Percentiles rank a stretch among this genome's conserved stretches.
Evolutionary conservation across 2,113 vertebrate species (phyloP).

Genomic region (Camelus dromedarius): DNA sequence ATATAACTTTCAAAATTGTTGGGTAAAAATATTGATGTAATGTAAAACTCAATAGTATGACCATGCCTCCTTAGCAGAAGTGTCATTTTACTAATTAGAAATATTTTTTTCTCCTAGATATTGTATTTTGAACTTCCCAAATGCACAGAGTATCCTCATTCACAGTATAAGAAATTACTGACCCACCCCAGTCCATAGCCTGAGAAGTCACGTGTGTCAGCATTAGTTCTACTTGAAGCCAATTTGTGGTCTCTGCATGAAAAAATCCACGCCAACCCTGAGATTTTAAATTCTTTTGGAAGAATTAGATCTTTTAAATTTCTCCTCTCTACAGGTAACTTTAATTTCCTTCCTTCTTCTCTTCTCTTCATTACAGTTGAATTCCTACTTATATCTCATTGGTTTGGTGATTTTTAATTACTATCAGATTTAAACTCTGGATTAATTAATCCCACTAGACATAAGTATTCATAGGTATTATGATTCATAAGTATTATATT

Average conservation of each 20-base stretch:
- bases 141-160: background rate
- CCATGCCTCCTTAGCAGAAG: background rate
- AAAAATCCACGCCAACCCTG: background rate
- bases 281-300: conserved; percentile 7
- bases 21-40: background rate
- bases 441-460: conserved; percentile 66
- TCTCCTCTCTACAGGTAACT: background rate
- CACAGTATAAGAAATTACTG: background rate
- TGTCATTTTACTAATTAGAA: background rate
- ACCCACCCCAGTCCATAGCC: background rate
- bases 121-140: background rate
- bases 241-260: background rate
- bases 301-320: conserved; percentile 8
- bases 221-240: background rate
- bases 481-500: conserved; percentile 44
- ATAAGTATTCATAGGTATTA: background rate
- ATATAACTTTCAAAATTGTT: background rate
- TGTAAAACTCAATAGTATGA: background rate
- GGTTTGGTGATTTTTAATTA: conserved; percentile 61
- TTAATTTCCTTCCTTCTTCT: conserved; percentile 24
- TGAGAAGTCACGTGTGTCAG: background rate
- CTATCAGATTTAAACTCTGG: conserved; percentile 43
- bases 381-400: conserved; percentile 35
- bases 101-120: background rate
- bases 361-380: background rate